Base-by-base conservation (phyloP, 2,113 vertebrate species). In the Meleagris gallopavo region DNA sequence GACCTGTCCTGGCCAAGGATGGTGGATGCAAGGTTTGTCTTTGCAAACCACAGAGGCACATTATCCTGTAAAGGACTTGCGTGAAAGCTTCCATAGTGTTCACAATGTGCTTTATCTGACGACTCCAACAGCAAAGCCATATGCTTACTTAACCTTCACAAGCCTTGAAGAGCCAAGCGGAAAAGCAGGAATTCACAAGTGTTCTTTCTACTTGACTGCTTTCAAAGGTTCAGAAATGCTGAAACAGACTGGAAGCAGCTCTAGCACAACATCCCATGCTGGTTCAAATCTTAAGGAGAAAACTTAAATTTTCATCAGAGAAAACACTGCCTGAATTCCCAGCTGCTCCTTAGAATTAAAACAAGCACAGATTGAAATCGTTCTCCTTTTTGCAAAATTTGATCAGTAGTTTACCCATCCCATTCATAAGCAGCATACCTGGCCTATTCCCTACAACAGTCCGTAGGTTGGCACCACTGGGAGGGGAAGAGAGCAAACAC, bases 321-420 rank as follows among this genome's bases (percentile, higher is more conserved):
- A 79, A 91, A 65, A 45, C 15, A 22, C 17, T 38, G 54, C 27
- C 40, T 45, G 62, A 73, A 73, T 79, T 83, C 18, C 27, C 82
- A 83, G 48, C n/a, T 83, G 36, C 74, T 58, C 30, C 24, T 93
- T 65, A 66, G 48, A 76, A 95, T 90, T 94, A 96, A 95, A 95
- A 38, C 12, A 65, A 64, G 48, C 66, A 54, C 62, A 94, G 54
- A 85, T 54, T 1, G 2, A 94, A 85, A 62, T 6, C 43, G 80
- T 73, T 71, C 15, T 52, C 6, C 52, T 80, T 83, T 50, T 82
- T 89, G 45, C 45, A 61, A 57, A 61, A 41, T 54, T 36, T 0
- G 0, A 40, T 82, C 5, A 2, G n/a, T 45, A 30, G 16, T 46
- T 62, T 34, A n/a, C 38, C 30, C 34, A 55, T 24, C 10, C 58